These are phyloP conservation scores for Pseudoatta argentina DNA, from an alignment of 1,140 invertebrate species.

Conservation along the genomic window DNA sequence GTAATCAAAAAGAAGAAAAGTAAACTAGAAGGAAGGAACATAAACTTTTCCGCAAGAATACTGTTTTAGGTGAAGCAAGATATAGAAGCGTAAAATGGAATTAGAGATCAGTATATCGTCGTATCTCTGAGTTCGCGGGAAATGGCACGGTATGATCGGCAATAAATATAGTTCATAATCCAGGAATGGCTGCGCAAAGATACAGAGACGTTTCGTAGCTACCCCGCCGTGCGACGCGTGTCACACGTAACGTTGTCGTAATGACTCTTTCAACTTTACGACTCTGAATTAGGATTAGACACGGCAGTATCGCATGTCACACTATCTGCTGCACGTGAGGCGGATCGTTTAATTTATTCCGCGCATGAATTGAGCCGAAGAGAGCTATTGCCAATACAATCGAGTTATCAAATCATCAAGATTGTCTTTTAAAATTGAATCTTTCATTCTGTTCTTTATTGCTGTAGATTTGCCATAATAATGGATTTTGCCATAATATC, in stretches of 20 bases:
- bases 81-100: constrained; percentile 61
- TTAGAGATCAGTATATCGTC: constrained; percentile 66
- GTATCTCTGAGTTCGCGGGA: constrained; percentile 32
- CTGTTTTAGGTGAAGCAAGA: neutral
- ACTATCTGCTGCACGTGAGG: constrained; percentile 36
- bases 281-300: constrained; percentile 80
- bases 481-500: neutral
- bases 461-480: neutral
- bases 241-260: constrained; percentile 73
- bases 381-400: constrained; percentile 18
- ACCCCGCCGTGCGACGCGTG: constrained; percentile 79
- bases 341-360: constrained; percentile 54
- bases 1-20: neutral
- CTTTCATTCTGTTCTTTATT: neutral
- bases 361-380: constrained; percentile 15
- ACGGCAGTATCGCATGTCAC: constrained; percentile 9
- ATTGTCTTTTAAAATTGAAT: neutral
- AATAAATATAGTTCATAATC: constrained; percentile 83
- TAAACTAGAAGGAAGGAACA: neutral
- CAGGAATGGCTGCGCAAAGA: constrained; percentile 79
- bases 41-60: neutral
- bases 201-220: constrained; percentile 76
- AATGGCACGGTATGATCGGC: constrained; percentile 60
- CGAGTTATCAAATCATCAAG: constrained; percentile 11
- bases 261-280: constrained; percentile 77